A percentile compares a stretch with the other conserved stretches of the same genome.
phyloP scores from a whole-genome alignment of 2,888 invertebrate genomes.

The Pheosia gnoma region DNA sequence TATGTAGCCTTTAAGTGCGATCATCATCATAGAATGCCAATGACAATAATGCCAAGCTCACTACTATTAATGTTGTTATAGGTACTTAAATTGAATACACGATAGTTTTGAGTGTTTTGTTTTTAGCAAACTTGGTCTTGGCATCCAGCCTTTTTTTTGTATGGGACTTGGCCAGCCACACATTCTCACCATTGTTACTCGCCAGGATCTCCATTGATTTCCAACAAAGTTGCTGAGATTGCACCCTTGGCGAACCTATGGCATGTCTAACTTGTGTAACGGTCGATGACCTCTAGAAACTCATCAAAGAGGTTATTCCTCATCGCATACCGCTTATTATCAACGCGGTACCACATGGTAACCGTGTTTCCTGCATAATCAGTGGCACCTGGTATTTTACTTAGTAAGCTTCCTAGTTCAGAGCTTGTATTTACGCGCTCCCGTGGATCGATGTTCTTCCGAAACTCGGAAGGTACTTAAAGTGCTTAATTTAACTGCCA shows the following conservation, averaged over 20 bases:
- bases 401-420: slow-evolving; percentile 54
- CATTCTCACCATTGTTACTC: no score
- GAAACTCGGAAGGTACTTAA: slow-evolving; percentile 21
- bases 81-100: neutral
- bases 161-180: neutral
- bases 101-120: neutral
- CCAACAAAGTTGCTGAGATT: no score
- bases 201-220: no score
- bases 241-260: no score
- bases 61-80: no score
- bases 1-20: neutral
- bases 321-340: slow-evolving; percentile 41
- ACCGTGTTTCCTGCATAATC: slow-evolving; percentile 63
- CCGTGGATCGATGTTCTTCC: slow-evolving; percentile 45
- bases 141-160: neutral
- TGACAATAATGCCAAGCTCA: neutral
- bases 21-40: neutral
- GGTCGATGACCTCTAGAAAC: neutral
- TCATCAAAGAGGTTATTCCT: slow-evolving; percentile 13
- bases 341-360: slow-evolving; percentile 23
- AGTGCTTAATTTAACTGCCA: slow-evolving; percentile 12
- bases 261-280: neutral
- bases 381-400: slow-evolving; percentile 39
- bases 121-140: neutral
- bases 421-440: slow-evolving; percentile 56